Conservation (phyloP, 2,113 vertebrate species). For the Rissa tridactyla region DNA sequence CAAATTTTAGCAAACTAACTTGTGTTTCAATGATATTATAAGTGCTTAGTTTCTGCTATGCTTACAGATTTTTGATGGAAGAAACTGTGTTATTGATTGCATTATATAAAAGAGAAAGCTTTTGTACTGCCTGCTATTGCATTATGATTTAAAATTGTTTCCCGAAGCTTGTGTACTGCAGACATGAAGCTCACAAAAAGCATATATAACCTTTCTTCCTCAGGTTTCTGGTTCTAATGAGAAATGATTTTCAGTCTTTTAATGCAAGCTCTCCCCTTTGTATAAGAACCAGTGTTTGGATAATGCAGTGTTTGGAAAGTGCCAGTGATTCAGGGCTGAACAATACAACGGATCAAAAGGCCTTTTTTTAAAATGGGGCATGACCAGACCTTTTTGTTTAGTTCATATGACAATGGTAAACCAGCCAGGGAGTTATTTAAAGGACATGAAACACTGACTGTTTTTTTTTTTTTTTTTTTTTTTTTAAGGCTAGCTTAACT, state of each 20-base stretch:
- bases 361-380: not conserved
- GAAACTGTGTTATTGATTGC: slow-evolving; percentile 33
- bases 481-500: not conserved
- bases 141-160: slow-evolving; percentile 48
- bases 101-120: slow-evolving; percentile 19
- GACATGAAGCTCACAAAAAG: slow-evolving; percentile 6
- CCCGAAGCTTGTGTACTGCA: not conserved
- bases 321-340: not conserved
- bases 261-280: slow-evolving; percentile 7
- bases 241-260: slow-evolving; percentile 28
- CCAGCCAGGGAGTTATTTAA: slow-evolving; percentile 33
- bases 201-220: slow-evolving; percentile 23
- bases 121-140: not conserved
- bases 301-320: not conserved
- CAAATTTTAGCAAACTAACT: not conserved
- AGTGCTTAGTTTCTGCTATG: not conserved
- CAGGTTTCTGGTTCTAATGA: slow-evolving; percentile 51
- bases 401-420: slow-evolving; percentile 17
- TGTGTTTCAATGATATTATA: not conserved
- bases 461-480: not conserved
- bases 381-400: slow-evolving; percentile 49
- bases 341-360: slow-evolving; percentile 15
- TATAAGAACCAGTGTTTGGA: slow-evolving; percentile 18
- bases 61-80: slow-evolving; percentile 11
- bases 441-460: not conserved